Conservation (phyloP, 2,113 vertebrate genomes). For the Hemicordylus capensis region DNA sequence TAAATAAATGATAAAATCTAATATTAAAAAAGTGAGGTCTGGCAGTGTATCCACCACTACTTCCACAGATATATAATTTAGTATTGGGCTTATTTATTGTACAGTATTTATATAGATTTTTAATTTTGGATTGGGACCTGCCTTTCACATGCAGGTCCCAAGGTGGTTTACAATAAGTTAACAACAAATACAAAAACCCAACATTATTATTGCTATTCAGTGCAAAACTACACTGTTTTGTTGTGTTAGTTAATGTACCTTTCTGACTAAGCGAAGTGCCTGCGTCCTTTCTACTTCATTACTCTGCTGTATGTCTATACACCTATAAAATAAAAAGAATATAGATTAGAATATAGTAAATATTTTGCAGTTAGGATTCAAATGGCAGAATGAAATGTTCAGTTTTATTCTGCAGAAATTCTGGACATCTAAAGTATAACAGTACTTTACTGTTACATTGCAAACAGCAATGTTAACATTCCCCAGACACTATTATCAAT, state of each 20-base stretch:
- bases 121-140: too few species aligned
- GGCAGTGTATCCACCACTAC: not conserved
- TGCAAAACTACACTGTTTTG: not conserved
- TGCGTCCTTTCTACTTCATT: slow-evolving; percentile 99
- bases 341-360: not conserved
- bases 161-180: too few species aligned
- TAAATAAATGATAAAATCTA: too few species aligned
- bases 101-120: too few species aligned
- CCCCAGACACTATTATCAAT: not conserved
- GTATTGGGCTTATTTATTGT: not conserved
- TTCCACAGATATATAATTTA: not conserved
- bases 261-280: slow-evolving; percentile 96
- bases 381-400: not conserved
- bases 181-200: too few species aligned
- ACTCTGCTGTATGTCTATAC: slow-evolving; percentile 99
- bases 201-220: too few species aligned
- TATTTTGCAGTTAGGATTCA: rapidly evolving
- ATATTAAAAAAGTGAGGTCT: not conserved
- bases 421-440: not conserved
- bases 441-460: not conserved
- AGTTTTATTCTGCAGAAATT: not conserved
- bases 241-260: slow-evolving; percentile 78
- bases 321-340: slow-evolving; percentile 78
- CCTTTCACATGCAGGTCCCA: too few species aligned
- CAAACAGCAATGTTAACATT: not conserved